Percentiles rank a stretch among this genome's conserved stretches.
These are phyloP conservation scores for Heliconius erato DNA, from an alignment of 2,888 invertebrate genomes.

Conservation along the genomic window DNA sequence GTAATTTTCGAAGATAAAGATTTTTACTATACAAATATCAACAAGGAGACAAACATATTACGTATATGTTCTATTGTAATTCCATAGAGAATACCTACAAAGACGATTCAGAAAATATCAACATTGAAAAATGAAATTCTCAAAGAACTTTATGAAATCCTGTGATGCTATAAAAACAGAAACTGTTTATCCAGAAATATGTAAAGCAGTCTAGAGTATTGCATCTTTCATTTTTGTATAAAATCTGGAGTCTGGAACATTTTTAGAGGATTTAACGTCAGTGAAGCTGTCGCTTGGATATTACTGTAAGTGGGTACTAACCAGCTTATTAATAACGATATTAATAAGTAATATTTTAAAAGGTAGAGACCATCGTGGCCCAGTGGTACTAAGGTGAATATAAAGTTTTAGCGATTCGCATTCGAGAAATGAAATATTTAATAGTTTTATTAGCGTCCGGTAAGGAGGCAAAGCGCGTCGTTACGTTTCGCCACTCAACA, in stretches of 20 bases:
- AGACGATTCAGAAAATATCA: slow-evolving; percentile 29
- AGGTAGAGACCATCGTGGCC: background rate
- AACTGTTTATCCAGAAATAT: slow-evolving; percentile 36
- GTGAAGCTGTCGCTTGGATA: background rate
- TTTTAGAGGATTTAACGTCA: slow-evolving; percentile 9
- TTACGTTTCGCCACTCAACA: background rate
- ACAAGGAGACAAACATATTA: background rate
- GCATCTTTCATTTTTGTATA: slow-evolving; percentile 30
- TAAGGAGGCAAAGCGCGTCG: background rate
- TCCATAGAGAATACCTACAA: slow-evolving; percentile 10
- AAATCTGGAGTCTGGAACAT: slow-evolving; percentile 4
- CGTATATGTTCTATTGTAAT: slow-evolving; percentile 8
- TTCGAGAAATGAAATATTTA: background rate
- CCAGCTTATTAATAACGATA: background rate
- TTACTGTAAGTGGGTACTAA: background rate
- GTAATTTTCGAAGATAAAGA: background rate
- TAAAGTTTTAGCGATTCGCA: no score
- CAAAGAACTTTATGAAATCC: slow-evolving; percentile 29
- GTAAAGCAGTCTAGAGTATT: slow-evolving; percentile 36
- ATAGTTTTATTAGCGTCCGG: background rate
- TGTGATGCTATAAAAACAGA: slow-evolving; percentile 36
- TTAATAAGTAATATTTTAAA: background rate
- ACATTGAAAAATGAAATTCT: slow-evolving; percentile 31
- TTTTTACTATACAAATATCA: slow-evolving; percentile 3
- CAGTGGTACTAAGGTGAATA: no score